Conservation (phyloP, 2,113 vertebrate species). For the Rhabdomys dilectus region DNA sequence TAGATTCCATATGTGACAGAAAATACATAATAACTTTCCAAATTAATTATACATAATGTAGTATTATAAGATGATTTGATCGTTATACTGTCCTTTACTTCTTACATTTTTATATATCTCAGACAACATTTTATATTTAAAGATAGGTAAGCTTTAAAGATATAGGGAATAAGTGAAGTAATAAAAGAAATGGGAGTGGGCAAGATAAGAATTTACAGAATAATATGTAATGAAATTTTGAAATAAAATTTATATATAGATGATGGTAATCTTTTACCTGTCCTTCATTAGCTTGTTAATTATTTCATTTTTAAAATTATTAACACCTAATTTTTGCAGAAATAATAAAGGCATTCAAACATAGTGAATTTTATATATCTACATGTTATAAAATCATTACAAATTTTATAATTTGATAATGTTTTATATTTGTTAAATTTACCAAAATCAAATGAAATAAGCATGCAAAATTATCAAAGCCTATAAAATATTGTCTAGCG, state of each 20-base stretch:
- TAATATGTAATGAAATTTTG: not conserved
- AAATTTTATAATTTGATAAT: constrained; percentile 41
- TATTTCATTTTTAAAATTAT: constrained; percentile 28
- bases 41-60: not conserved
- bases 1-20: not conserved
- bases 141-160: not conserved
- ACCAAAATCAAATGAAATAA: constrained; percentile 58
- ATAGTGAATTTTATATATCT: not conserved
- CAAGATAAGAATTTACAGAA: not conserved
- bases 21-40: too few species aligned
- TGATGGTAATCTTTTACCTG: not conserved
- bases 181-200: not conserved
- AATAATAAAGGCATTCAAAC: constrained; percentile 11
- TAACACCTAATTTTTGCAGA: constrained; percentile 20
- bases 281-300: constrained; percentile 12
- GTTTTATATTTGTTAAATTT: constrained; percentile 10
- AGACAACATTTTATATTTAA: constrained; percentile 11
- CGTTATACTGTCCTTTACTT: not conserved
- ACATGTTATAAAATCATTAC: not conserved
- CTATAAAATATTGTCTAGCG: not conserved
- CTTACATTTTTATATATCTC: not conserved
- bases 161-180: not conserved
- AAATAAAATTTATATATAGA: not conserved
- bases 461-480: not conserved
- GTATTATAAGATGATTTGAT: not conserved